Percentiles rank a stretch among this genome's conserved stretches.
Evolutionary conservation across 2,113 vertebrate genomes (phyloP).

Genomic region (Spermophilus dauricus): DNA sequence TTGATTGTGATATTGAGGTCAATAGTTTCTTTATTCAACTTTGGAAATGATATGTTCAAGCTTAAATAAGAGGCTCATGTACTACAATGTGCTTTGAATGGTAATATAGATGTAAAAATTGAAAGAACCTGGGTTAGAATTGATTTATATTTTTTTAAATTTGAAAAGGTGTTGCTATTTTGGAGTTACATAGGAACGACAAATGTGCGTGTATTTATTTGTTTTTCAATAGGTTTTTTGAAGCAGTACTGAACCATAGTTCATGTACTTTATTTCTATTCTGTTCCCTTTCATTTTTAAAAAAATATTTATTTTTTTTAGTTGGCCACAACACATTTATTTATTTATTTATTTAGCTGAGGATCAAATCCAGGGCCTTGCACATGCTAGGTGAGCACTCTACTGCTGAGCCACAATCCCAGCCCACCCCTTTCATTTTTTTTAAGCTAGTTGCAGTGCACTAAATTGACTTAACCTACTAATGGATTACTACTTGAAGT

Average conservation of each 20-base stretch:
- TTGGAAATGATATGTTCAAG: background rate
- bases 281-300: background rate
- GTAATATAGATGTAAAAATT: slow-evolving; percentile 29
- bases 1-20: too few relatives aligned
- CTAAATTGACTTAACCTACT: background rate
- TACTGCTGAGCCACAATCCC: too few relatives aligned
- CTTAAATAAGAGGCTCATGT: slow-evolving; percentile 12
- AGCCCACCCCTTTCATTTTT: background rate
- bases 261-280: slow-evolving; percentile 41
- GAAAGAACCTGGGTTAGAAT: slow-evolving; percentile 1
- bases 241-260: slow-evolving; percentile 26
- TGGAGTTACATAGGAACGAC: background rate
- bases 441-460: background rate
- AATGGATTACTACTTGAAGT: slow-evolving; percentile 43
- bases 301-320: too few relatives aligned
- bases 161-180: slow-evolving; percentile 9
- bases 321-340: too few relatives aligned
- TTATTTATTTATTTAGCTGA: too few relatives aligned
- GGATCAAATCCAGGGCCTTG: too few relatives aligned
- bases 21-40: too few relatives aligned
- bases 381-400: too few relatives aligned
- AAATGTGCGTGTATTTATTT: background rate
- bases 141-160: slow-evolving; percentile 5
- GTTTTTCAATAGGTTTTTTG: slow-evolving; percentile 35
- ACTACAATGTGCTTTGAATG: background rate